A percentile compares a stretch with the other conserved stretches of the same genome.
Conservation (phyloP, 1,140 invertebrate species). For the Danaus melanippus region DNA sequence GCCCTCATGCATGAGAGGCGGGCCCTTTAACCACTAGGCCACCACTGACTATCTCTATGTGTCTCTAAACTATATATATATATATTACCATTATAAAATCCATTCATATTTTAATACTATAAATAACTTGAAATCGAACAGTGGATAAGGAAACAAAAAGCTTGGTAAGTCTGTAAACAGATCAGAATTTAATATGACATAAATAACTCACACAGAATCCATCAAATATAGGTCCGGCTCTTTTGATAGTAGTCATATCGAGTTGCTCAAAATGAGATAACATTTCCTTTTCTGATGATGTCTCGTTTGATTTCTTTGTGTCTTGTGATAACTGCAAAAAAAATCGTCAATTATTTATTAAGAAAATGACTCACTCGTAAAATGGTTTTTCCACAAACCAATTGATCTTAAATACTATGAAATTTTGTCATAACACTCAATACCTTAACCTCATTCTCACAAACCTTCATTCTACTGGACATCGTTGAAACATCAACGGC, state of each 20-base stretch:
- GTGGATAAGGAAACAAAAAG: conserved; percentile 1
- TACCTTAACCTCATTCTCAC: conserved; percentile 1
- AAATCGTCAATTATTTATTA: no score
- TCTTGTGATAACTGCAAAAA: conserved; percentile 57
- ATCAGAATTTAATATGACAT: conserved; percentile 6
- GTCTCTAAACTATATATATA: no score
- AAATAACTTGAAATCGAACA: no score
- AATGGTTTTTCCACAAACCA: not conserved
- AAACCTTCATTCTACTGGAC: conserved; percentile 45
- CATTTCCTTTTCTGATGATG: conserved; percentile 41
- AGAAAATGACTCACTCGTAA: no score
- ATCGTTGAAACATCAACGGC: conserved; percentile 38
- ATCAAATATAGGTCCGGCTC: conserved; percentile 85
- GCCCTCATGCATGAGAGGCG: no score
- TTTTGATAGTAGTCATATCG: conserved; percentile 77
- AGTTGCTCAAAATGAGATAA: conserved; percentile 63
- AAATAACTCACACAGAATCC: conserved; percentile 81
- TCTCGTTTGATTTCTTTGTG: conserved; percentile 30
- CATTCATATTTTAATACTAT: no score
- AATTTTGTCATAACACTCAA: not conserved
- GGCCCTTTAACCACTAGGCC: no score
- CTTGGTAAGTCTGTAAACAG: not conserved
- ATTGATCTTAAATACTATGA: no score
- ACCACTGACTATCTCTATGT: no score
- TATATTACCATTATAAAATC: no score